Evolutionary conservation across 2,797 vertebrate genomes (phyloP), one percentile per base, ranked within the genome.

Genomic region (Balearica regulorum): DNA sequence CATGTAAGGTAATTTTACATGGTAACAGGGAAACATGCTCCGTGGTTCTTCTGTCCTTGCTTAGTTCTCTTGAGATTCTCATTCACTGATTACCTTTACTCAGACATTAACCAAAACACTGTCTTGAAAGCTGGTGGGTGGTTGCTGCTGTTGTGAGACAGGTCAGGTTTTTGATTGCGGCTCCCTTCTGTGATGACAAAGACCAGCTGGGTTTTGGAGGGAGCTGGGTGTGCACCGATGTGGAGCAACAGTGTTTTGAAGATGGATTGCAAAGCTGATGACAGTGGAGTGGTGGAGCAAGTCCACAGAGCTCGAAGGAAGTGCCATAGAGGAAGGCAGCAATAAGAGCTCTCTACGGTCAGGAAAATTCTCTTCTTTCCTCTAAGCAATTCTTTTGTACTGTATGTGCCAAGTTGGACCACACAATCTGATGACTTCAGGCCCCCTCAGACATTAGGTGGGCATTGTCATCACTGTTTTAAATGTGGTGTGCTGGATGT

Each of bases 261-360:
- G 79, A 69, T 16, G 49, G 69, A 78, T 57, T 43, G 68, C 72
- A 55, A 55, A 73, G 51, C 58, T 54, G 78, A 4, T 44, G 39
- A 22, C 43, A 58, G 24, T 1, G 1, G 26, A 70, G 28, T 5
- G 17, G 46, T 35, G 55, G 55, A 51, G 51, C 0, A 0, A 71
- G 55, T 46, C 62, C 49, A 9, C 3, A 2, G 35, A 76, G 44
- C 39, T 54, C 0, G 0, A 24, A 76, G 55, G 26, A 72, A 48
- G 29, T 21, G 35, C 39, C 0, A 0, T 5, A 44, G 46, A 41
- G 48, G 35, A 62, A 62, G 33, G 70, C 78, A 79, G 66, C 33
- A 41, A 3, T n/a, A 44, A 43, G 1, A 33, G 6, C 18, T 76
- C 35, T 41, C 37, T 35, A 33, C 86, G 54, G 35, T 39, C 68